Percentiles rank a stretch among this genome's conserved stretches.
Conservation (phyloP, 2,113 vertebrate species). For the Trachemys scripta region DNA sequence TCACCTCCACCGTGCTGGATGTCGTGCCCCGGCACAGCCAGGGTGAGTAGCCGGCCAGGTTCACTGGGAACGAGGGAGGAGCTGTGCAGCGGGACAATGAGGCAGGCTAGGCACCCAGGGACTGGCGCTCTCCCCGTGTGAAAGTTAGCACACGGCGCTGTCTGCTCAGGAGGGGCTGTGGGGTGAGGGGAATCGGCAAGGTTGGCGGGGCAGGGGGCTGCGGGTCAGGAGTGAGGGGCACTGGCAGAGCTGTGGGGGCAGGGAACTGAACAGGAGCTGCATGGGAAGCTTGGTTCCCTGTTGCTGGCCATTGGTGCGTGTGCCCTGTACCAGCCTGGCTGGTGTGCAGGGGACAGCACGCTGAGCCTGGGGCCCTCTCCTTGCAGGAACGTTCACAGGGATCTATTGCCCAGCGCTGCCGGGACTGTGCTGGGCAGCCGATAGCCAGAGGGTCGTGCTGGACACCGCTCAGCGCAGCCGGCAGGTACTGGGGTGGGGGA, state of each 20-base stretch:
- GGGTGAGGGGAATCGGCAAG: too few species aligned
- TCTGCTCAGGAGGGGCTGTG: neutral
- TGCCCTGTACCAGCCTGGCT: neutral
- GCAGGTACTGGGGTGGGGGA: conserved; percentile 77
- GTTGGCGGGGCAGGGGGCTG: too few species aligned
- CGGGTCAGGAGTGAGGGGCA: neutral
- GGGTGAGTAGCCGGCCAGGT: conserved; percentile 71
- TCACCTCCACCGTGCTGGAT: conserved; percentile 88
- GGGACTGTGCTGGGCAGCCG: conserved; percentile 89
- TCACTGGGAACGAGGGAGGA: neutral
- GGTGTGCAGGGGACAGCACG: neutral
- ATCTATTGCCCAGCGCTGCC: conserved; percentile 87
- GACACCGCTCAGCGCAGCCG: conserved; percentile 87
- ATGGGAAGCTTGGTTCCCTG: neutral
- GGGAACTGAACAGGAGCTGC: neutral
- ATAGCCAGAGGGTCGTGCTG: conserved; percentile 88
- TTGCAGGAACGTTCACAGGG: conserved; percentile 87
- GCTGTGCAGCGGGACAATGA: neutral
- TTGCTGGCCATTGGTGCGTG: neutral
- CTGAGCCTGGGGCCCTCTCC: neutral
- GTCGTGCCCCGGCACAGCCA: conserved; percentile 82
- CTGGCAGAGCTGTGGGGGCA: neutral
- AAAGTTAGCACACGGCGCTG: neutral
- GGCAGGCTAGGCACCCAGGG: neutral
- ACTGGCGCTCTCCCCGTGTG: neutral